Base-by-base conservation (phyloP, 2,113 vertebrate species). In the Microtus ochrogaster region DNA sequence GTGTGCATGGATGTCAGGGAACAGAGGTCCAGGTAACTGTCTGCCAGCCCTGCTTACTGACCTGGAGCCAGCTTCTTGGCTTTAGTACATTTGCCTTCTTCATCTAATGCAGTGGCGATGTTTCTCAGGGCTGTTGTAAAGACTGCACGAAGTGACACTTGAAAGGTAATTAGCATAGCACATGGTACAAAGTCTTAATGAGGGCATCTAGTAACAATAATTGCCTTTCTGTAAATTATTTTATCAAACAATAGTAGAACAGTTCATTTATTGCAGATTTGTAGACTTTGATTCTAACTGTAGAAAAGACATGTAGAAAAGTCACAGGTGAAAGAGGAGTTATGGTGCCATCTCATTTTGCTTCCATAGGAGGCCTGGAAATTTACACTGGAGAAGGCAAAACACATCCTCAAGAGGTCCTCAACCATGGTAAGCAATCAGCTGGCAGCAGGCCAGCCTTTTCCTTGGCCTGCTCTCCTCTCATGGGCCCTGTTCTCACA, bases 381-480 rank as follows among this genome's bases (percentile, higher is more conserved):
- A 65, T 73, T n/a, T 2, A 36, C 70, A 6, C 52, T 97, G 19
- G 10, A 93, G 96, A 98, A 93, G 39, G 97, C 96, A 10, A 96
- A 66, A 78, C 79, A 55, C 28, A 92, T 95, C 17, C 84, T 97
- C 58, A 68, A 82, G 95, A 93, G 52, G 33, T 82, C 96, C 49
- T 85, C 72, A 0, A 7, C 44, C 68, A 14, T 49, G 97, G 97
- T 98, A 97, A 97, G 97, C 16, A 41, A 9, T 0, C 0, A 1
- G 33, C 0, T 0, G 24, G 12, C 4, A 28, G 52, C 28, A 36
- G 11, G 30, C 39, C 76, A 63, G 28, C 33, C 2, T 44, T 65
- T 68, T 30, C 22, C 74, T 16, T 12, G 14, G 41, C 2, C 0
- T 2, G 0, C 22, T 24, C 26, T 13, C 61, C 26, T 36, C 39